Conservation (phyloP, 2,888 invertebrate species). For the Gastrophysa polygoni region DNA sequence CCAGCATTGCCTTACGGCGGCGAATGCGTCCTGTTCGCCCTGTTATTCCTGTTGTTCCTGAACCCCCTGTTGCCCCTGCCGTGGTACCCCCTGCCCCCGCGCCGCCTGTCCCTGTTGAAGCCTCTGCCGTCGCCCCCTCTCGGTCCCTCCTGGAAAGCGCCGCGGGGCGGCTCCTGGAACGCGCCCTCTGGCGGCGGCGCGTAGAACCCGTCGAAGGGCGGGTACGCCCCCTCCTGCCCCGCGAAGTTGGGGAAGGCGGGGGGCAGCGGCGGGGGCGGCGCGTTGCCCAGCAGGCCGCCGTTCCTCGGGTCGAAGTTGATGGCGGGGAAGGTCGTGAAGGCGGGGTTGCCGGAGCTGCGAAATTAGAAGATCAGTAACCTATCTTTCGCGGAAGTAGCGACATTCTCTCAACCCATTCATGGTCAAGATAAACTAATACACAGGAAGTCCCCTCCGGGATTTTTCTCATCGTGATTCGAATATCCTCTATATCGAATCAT, state of each 20-base stretch:
- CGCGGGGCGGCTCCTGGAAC: conserved; percentile 35
- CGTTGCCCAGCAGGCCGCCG: conserved; percentile 50
- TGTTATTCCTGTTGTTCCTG: conserved; percentile 47
- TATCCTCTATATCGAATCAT: no score
- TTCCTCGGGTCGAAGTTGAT: conserved; percentile 56
- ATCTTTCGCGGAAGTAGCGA: no score
- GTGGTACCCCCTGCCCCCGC: conserved; percentile 42
- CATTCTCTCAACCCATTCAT: no score
- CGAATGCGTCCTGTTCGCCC: conserved; percentile 50
- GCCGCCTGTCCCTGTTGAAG: conserved; percentile 47
- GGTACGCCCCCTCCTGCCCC: not conserved
- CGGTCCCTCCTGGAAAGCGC: conserved; percentile 50
- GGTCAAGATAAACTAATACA: no score
- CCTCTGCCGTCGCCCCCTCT: conserved; percentile 41
- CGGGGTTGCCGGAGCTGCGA: conserved; percentile 55
- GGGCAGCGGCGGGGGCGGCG: conserved; percentile 37
- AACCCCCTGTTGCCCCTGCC: conserved; percentile 43
- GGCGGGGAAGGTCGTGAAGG: conserved; percentile 51
- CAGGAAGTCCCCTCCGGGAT: no score
- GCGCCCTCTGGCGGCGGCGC: not conserved
- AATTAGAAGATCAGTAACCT: no score
- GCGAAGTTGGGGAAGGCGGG: conserved; percentile 50
- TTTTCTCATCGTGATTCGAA: no score
- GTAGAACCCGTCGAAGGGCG: not conserved
- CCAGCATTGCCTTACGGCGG: conserved; percentile 43